These are phyloP conservation scores for Pangasius mekongensis DNA, from an alignment of 2,797 vertebrate species.

Conservation along the genomic window DNA sequence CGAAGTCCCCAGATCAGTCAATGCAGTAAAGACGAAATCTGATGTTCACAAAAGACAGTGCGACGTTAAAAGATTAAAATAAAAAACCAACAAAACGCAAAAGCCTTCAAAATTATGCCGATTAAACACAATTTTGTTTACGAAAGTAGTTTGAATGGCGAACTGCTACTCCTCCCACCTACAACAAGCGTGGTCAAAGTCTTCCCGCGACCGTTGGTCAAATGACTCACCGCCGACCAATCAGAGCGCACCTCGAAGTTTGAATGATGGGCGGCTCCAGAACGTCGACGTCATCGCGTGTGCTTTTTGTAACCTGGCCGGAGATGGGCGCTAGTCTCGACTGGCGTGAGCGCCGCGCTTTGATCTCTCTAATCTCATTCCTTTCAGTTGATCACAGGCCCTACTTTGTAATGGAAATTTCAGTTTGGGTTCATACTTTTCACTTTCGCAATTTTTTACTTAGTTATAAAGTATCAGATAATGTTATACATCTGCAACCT, in stretches of 20 bases:
- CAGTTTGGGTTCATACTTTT: not conserved
- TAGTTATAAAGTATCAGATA: not conserved
- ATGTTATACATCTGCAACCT: not conserved
- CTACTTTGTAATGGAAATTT: not conserved
- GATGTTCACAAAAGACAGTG: not conserved
- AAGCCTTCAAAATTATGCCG: conserved; percentile 15
- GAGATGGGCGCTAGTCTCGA: conserved; percentile 38
- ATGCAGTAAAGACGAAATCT: not conserved
- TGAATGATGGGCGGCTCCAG: conserved; percentile 78
- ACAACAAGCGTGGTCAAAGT: conserved; percentile 71
- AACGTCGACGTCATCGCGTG: conserved; percentile 57
- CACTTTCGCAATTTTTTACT: not conserved
- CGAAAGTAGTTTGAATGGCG: conserved; percentile 67
- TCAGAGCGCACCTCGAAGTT: conserved; percentile 70
- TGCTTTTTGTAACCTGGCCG: conserved; percentile 19
- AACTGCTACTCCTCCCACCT: conserved; percentile 57
- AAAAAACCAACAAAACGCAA: conserved; percentile 16
- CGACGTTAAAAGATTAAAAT: not conserved
- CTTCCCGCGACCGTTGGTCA: conserved; percentile 98
- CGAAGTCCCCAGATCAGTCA: not conserved
- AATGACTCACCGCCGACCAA: conserved; percentile 73
- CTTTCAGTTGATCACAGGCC: not conserved
- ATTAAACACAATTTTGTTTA: conserved; percentile 70
- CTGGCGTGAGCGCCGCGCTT: conserved; percentile 70
- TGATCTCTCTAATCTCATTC: conserved; percentile 33